These are phyloP conservation scores for Cephus rjabovi DNA, from an alignment of 2,888 invertebrate genomes.

Conservation along the genomic window DNA sequence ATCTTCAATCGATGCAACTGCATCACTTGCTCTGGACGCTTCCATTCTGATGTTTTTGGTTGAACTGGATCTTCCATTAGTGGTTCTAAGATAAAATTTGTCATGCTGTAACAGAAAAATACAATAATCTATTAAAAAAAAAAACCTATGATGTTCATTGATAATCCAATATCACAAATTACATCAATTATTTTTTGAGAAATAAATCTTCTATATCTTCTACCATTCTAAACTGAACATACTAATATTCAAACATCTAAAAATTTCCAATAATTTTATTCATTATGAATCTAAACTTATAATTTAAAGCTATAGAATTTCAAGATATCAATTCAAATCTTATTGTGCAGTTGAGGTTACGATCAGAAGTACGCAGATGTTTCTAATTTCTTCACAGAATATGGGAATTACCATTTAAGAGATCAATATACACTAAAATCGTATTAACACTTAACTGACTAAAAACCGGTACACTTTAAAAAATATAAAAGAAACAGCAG, in stretches of 20 bases:
- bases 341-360: neutral
- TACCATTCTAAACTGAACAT: too few species aligned
- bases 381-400: neutral
- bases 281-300: neutral
- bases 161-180: neutral
- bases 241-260: neutral
- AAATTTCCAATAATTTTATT: neutral
- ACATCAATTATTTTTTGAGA: neutral
- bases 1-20: slow-evolving; percentile 81
- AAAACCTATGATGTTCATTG: neutral
- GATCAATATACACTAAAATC: neutral
- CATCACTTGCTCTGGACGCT: slow-evolving; percentile 74
- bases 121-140: neutral
- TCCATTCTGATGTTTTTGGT: slow-evolving; percentile 65
- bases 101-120: neutral
- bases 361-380: neutral
- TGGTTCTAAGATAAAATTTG: neutral
- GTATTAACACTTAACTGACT: neutral
- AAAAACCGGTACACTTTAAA: neutral
- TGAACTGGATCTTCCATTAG: slow-evolving; percentile 29
- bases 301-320: neutral
- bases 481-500: neutral
- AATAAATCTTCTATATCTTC: neutral
- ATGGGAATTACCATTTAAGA: neutral
- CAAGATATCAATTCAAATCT: neutral